Evolutionary conservation across 2,888 invertebrate species (phyloP).

Genomic region (Yponomeuta cagnagella): DNA sequence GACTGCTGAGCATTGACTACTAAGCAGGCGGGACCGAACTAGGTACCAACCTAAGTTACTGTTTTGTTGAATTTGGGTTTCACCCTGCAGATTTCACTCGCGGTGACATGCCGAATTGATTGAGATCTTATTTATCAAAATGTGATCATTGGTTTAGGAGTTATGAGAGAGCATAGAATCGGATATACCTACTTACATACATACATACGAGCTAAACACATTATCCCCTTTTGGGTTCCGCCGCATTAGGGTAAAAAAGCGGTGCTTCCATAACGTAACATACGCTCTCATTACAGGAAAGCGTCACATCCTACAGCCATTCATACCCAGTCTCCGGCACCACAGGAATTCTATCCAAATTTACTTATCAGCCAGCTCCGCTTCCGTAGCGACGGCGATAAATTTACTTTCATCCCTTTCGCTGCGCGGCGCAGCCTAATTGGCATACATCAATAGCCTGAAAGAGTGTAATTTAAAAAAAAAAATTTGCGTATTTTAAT

Average conservation of each 20-base stretch:
- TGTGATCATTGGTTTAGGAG: too few species aligned
- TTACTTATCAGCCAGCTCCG: conserved; percentile 47
- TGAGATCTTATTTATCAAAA: too few species aligned
- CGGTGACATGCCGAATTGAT: too few species aligned
- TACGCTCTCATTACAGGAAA: conserved; percentile 51
- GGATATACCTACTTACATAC: too few species aligned
- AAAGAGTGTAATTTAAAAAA: conserved; percentile 6
- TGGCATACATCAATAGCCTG: conserved; percentile 31
- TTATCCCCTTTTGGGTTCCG: too few species aligned
- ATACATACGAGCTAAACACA: too few species aligned
- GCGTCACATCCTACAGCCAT: conserved; percentile 51
- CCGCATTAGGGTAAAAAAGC: background rate
- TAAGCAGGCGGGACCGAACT: too few species aligned
- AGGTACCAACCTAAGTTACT: too few species aligned
- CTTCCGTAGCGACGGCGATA: conserved; percentile 63
- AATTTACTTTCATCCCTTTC: conserved; percentile 73
- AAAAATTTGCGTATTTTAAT: background rate
- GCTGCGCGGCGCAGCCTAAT: conserved; percentile 42
- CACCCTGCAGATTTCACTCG: too few species aligned
- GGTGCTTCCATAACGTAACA: background rate
- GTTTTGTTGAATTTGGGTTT: too few species aligned
- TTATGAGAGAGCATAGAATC: too few species aligned
- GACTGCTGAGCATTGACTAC: too few species aligned
- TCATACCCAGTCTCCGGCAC: conserved; percentile 50
- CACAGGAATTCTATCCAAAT: conserved; percentile 49